These are phyloP conservation scores for Pomacea maculata DNA, from an alignment of 1,140 invertebrate species.

Conservation along the genomic window DNA sequence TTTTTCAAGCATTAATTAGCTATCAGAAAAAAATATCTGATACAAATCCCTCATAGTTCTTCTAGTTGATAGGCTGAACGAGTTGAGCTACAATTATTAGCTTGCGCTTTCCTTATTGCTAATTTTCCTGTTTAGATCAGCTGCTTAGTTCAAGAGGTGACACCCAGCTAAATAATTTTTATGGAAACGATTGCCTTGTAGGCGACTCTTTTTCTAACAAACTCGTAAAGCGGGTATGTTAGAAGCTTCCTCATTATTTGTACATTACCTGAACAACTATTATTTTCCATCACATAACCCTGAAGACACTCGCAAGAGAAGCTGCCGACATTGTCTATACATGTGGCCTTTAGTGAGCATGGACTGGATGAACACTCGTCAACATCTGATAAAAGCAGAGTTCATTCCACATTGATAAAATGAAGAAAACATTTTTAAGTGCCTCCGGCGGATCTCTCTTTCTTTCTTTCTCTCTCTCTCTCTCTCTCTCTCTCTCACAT, in stretches of 20 bases:
- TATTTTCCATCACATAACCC: constrained; percentile 3
- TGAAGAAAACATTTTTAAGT: background rate
- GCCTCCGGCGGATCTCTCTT: background rate
- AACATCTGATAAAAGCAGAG: constrained; percentile 16
- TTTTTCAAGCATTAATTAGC: too few species aligned
- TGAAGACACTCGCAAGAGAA: constrained; percentile 13
- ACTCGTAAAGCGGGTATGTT: background rate
- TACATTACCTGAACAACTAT: constrained; percentile 15
- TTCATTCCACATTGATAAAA: too few species aligned
- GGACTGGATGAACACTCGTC: constrained; percentile 20
- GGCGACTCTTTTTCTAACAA: background rate
- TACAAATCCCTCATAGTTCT: too few species aligned
- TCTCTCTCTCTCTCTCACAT: background rate
- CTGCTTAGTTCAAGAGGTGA: too few species aligned
- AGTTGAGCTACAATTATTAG: too few species aligned
- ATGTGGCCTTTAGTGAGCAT: constrained; percentile 14
- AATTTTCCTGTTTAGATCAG: too few species aligned
- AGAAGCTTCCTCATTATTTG: background rate
- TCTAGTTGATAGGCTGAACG: too few species aligned
- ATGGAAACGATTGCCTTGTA: too few species aligned
- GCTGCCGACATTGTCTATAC: constrained; percentile 16
- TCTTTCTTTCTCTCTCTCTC: background rate
- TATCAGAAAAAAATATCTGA: too few species aligned
- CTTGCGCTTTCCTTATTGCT: too few species aligned
- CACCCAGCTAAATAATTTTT: too few species aligned